These are phyloP conservation scores for Mactromeris polynyma DNA, from an alignment of 2,888 invertebrate genomes.

Conservation along the genomic window DNA sequence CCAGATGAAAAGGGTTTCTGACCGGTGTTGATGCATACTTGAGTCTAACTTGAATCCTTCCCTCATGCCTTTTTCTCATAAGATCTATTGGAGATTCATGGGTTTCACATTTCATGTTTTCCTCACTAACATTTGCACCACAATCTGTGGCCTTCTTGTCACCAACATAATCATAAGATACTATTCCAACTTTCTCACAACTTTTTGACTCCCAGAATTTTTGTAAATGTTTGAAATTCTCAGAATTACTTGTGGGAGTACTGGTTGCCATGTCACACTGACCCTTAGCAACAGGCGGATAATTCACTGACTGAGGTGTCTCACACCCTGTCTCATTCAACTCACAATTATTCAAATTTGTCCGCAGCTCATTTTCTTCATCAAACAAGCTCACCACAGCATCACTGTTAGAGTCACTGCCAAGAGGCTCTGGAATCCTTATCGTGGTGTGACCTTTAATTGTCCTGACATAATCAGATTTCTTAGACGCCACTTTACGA, in stretches of 20 bases:
- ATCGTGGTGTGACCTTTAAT: constrained; percentile 24
- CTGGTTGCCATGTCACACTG: background rate
- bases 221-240: constrained; percentile 28
- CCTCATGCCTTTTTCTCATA: background rate
- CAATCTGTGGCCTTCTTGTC: background rate
- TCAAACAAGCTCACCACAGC: constrained; percentile 27
- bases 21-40: background rate
- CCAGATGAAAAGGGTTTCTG: constrained; percentile 7
- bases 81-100: constrained; percentile 26
- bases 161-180: background rate
- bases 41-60: background rate
- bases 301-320: background rate
- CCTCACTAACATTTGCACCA: background rate
- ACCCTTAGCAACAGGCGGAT: background rate
- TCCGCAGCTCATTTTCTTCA: constrained; percentile 31
- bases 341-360: background rate
- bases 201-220: constrained; percentile 49
- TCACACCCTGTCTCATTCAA: background rate
- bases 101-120: background rate
- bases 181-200: background rate
- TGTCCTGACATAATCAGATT: background rate
- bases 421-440: constrained; percentile 27
- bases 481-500: background rate
- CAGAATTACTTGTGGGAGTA: background rate
- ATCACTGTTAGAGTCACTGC: constrained; percentile 36